Conservation (phyloP, 2,888 invertebrate species). For the Tipula confusa region DNA sequence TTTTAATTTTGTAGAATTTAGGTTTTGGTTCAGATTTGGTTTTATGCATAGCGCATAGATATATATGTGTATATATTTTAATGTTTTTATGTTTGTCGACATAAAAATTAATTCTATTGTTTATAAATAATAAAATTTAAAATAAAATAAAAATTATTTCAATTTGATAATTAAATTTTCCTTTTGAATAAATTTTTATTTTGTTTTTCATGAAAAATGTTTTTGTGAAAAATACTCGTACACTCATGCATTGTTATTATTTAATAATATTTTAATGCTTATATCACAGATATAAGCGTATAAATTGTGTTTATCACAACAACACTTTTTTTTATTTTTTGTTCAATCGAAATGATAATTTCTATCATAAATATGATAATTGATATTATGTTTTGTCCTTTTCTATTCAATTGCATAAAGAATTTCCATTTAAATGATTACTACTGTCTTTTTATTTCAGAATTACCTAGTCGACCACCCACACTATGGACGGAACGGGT, state of each 20-base stretch:
- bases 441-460: slow-evolving; percentile 32
- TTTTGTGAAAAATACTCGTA: background rate
- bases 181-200: background rate
- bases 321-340: background rate
- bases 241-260: background rate
- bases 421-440: background rate
- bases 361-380: no score
- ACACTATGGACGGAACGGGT: slow-evolving; percentile 62
- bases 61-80: background rate
- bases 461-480: slow-evolving; percentile 58
- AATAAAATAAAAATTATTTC: background rate
- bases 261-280: background rate
- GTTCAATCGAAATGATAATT: no score
- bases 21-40: background rate
- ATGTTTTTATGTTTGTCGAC: background rate
- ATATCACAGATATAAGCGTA: background rate
- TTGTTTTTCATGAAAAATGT: background rate
- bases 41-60: background rate
- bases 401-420: no score
- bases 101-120: slow-evolving; percentile 20
- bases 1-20: background rate
- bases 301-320: background rate
- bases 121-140: background rate
- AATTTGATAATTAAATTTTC: background rate
- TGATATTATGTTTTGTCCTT: no score